phyloP scores from a whole-genome alignment of 2,113 vertebrate species.

The Rafetus swinhoei region DNA sequence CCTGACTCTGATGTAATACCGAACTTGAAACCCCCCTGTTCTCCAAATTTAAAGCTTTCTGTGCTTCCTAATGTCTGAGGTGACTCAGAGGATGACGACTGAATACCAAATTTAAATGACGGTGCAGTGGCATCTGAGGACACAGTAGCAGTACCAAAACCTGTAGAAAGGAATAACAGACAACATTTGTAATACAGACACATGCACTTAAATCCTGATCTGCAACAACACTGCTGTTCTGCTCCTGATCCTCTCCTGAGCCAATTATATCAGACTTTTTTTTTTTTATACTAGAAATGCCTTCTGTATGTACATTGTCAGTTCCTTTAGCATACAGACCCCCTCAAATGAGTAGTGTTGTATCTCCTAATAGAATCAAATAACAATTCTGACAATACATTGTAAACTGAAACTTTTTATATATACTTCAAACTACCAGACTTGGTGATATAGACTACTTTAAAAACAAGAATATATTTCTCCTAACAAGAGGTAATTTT shows the following conservation, averaged over 20 bases:
- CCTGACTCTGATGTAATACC: conserved; percentile 74
- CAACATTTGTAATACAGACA: not conserved
- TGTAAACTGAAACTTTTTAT: not conserved
- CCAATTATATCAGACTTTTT: not conserved
- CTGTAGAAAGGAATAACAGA: conserved; percentile 54
- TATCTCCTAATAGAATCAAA: not conserved
- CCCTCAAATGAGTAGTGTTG: not conserved
- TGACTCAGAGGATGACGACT: conserved; percentile 74
- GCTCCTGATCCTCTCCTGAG: not conserved
- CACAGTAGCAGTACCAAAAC: conserved; percentile 74
- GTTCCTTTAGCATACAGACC: not conserved
- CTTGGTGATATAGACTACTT: not conserved
- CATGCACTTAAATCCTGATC: not conserved
- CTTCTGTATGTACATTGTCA: not conserved
- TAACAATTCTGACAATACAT: not conserved
- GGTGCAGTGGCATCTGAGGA: conserved; percentile 67
- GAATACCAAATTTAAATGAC: conserved; percentile 82
- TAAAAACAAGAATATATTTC: not conserved
- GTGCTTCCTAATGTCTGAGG: conserved; percentile 70
- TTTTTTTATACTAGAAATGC: not conserved
- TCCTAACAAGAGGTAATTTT: too few relatives aligned
- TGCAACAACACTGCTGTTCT: not conserved
- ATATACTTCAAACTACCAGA: not conserved
- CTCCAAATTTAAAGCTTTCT: conserved; percentile 88
- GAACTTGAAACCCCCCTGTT: conserved; percentile 80